Evolutionary conservation across 2,113 vertebrate genomes (phyloP), one percentile per base, ranked within the genome.

Genomic region (Neopipo cinnamomea): DNA sequence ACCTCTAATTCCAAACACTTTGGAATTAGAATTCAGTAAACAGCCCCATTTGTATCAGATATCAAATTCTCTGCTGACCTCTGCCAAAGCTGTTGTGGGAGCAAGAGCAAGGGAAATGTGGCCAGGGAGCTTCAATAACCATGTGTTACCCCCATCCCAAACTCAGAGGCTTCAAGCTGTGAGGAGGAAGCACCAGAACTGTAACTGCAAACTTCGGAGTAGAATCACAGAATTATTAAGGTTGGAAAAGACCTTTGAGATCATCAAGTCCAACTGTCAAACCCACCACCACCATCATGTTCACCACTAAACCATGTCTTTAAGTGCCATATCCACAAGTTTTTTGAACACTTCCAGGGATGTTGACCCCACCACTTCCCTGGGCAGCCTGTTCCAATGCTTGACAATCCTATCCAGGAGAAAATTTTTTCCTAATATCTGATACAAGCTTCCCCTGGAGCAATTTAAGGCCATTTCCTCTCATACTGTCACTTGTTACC

Each of bases 21-120:
- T 11, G 0, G 1, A 55, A 62, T 94, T 77, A 67, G 55, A 80
- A 92, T 95, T 82, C 5, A 1, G 82, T 49, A 25, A 89, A 39
- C 53, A 94, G 74, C 9, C 65, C 53, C 20, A 3, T 47, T 94
- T 24, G 0, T 55, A 89, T 71, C 59, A 85, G 78, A 56, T 80
- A 94, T 4, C 75, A 83, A 71, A 91, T 91, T 93, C 88, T 91
- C 82, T 91, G 87, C 93, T 95, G 94, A 95, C 81, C 93, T 89
- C 90, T 96, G 75, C 88, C 12, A 55, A 92, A 93, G 95, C 23
- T 76, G 41, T 31, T 41, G 35, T 27, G 37, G 75, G 85, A 94
- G 61, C n/a, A 76, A 65, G 52, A 73, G 74, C 70, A 70, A 65
- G 15, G 44, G n/a, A 76, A 91, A 74, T 0, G 1, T 47, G 63